phyloP scores from a whole-genome alignment of 1,140 invertebrate species.

The Frieseomelitta varia region DNA sequence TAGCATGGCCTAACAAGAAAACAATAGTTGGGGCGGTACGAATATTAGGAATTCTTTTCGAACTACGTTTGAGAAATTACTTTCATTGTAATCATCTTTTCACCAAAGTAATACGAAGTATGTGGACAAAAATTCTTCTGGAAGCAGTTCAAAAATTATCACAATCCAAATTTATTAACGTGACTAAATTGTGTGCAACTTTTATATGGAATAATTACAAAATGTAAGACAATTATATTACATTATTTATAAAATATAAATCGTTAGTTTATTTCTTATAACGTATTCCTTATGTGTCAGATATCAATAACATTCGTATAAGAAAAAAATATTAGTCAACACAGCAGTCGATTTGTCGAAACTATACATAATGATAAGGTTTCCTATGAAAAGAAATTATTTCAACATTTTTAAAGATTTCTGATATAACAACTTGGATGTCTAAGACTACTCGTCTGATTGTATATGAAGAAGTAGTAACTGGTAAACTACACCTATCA shows the following conservation, averaged over 20 bases:
- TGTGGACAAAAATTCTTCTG: constrained; percentile 54
- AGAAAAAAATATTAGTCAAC: constrained; percentile 74
- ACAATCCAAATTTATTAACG: constrained; percentile 50
- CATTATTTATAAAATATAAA: neutral
- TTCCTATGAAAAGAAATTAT: constrained; percentile 58
- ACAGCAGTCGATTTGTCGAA: constrained; percentile 79
- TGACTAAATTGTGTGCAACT: constrained; percentile 61
- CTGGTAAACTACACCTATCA: constrained; percentile 70
- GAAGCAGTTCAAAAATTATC: constrained; percentile 51
- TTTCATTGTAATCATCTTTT: constrained; percentile 22
- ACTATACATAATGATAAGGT: constrained; percentile 73
- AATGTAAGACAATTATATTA: constrained; percentile 42
- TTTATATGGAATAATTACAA: constrained; percentile 69
- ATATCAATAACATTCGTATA: constrained; percentile 54
- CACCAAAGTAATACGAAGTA: constrained; percentile 46
- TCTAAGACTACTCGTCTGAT: constrained; percentile 67
- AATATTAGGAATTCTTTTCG: neutral
- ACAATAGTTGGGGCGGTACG: constrained; percentile 46
- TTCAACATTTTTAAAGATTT: constrained; percentile 65
- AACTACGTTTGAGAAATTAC: constrained; percentile 58
- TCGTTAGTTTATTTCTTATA: constrained; percentile 1
- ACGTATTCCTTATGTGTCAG: constrained; percentile 55
- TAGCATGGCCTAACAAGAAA: constrained; percentile 65
- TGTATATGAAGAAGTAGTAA: constrained; percentile 74
- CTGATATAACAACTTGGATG: constrained; percentile 71